These are phyloP conservation scores for Cetoscarus ocellatus DNA, from an alignment of 2,797 vertebrate genomes.

Conservation along the genomic window DNA sequence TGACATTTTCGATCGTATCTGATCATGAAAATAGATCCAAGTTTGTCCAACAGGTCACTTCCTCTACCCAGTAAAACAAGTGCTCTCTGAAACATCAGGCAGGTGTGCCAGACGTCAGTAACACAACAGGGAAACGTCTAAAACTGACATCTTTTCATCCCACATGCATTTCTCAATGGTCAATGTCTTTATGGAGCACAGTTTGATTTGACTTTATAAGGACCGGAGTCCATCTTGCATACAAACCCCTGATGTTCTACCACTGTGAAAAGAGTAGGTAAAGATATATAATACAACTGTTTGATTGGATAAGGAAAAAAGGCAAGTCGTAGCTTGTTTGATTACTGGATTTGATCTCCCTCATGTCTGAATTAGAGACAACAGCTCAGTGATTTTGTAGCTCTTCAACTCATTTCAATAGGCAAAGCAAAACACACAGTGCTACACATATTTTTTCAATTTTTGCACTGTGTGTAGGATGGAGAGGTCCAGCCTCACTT, in stretches of 20 bases:
- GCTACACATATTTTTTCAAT: slow-evolving; percentile 39
- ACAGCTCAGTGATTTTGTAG: slow-evolving; percentile 32
- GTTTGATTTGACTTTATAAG: too few species aligned
- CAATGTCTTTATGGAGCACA: too few species aligned
- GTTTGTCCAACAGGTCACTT: too few species aligned
- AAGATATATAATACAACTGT: neutral
- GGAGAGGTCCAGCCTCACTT: slow-evolving; percentile 65
- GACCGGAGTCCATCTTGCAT: neutral
- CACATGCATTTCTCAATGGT: too few species aligned
- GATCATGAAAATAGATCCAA: too few species aligned
- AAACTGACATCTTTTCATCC: too few species aligned
- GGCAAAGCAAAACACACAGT: slow-evolving; percentile 45
- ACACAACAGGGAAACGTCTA: too few species aligned
- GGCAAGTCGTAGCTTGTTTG: neutral
- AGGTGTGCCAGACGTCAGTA: too few species aligned
- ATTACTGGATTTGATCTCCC: slow-evolving; percentile 1
- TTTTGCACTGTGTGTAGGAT: slow-evolving; percentile 59
- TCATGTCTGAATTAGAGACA: slow-evolving; percentile 31
- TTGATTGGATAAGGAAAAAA: neutral
- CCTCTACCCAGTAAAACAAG: too few species aligned
- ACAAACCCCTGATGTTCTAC: neutral
- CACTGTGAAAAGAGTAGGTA: neutral
- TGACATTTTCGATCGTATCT: too few species aligned
- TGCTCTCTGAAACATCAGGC: too few species aligned
- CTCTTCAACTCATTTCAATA: slow-evolving; percentile 44